Evolutionary conservation across 1,140 invertebrate genomes (phyloP).

Genomic region (Micrasema minimum): DNA sequence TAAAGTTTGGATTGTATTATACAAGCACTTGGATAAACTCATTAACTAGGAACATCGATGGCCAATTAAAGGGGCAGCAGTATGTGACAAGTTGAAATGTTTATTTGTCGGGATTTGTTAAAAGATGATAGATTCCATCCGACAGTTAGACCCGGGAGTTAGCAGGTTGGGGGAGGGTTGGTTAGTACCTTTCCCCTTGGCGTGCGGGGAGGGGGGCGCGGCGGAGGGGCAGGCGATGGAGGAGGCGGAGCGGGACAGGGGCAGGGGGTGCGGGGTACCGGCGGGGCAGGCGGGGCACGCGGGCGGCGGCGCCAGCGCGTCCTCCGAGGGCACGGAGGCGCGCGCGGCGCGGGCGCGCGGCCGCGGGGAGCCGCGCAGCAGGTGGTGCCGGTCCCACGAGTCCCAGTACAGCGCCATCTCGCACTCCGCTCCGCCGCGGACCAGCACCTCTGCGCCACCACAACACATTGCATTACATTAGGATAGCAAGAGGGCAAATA

Average conservation of each 20-base stretch:
- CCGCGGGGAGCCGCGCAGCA: constrained; percentile 70
- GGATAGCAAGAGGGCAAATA: too few relatives aligned
- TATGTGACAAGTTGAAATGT: too few relatives aligned
- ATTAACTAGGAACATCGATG: too few relatives aligned
- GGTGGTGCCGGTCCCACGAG: constrained; percentile 82
- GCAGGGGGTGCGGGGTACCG: constrained; percentile 34
- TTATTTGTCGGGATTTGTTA: too few relatives aligned
- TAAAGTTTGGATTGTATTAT: too few relatives aligned
- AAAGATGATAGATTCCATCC: too few relatives aligned
- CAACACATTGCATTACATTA: too few relatives aligned
- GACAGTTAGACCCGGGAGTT: too few relatives aligned
- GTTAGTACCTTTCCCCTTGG: constrained; percentile 51
- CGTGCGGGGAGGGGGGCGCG: constrained; percentile 38
- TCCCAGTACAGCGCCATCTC: constrained; percentile 87
- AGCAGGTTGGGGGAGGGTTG: not conserved
- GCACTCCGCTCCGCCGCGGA: constrained; percentile 57
- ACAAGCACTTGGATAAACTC: too few relatives aligned
- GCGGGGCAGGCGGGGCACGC: constrained; percentile 28
- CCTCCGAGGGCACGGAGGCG: constrained; percentile 72
- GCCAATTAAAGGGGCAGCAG: too few relatives aligned
- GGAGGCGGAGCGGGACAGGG: constrained; percentile 48
- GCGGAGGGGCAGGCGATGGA: constrained; percentile 43
- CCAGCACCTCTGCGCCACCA: constrained; percentile 27
- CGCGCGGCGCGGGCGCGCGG: constrained; percentile 66
- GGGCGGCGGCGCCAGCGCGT: constrained; percentile 63